Evolutionary conservation across 2,113 vertebrate genomes (phyloP).

Genomic region (Ancistrus triradiatus): DNA sequence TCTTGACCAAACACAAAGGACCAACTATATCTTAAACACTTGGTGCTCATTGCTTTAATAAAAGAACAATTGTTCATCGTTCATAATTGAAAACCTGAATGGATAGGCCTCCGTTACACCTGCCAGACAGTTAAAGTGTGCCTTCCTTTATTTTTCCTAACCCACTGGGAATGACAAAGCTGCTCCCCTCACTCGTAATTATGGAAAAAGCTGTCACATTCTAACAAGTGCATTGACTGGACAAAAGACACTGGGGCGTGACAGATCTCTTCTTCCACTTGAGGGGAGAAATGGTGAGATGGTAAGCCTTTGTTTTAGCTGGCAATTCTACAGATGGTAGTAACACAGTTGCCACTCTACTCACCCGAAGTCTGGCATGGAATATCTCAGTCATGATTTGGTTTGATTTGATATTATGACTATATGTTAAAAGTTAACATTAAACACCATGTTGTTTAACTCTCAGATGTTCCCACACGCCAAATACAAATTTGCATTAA

Average conservation of each 20-base stretch:
- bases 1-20: background rate
- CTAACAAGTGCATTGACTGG: constrained; percentile 35
- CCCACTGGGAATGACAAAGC: constrained; percentile 33
- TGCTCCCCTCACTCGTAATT: constrained; percentile 38
- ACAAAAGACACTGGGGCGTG: constrained; percentile 51
- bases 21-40: constrained; percentile 18
- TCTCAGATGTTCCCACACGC: no score
- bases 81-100: constrained; percentile 40
- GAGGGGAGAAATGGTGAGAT: constrained; percentile 29
- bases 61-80: constrained; percentile 41
- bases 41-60: constrained; percentile 27
- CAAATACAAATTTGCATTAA: no score
- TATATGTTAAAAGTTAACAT: no score
- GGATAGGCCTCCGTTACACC: constrained; percentile 31
- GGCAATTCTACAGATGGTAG: constrained; percentile 51
- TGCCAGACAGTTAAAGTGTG: constrained; percentile 36
- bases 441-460: no score
- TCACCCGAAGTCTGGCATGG: no score
- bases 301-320: constrained; percentile 40
- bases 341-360: constrained; percentile 17
- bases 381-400: constrained; percentile 18
- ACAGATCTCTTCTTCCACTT: constrained; percentile 51
- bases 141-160: constrained; percentile 38
- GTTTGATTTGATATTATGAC: no score
- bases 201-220: constrained; percentile 46